Evolutionary conservation across 2,113 vertebrate genomes (phyloP), one percentile per base, ranked within the genome.

Genomic region (Pterocles gutturalis): DNA sequence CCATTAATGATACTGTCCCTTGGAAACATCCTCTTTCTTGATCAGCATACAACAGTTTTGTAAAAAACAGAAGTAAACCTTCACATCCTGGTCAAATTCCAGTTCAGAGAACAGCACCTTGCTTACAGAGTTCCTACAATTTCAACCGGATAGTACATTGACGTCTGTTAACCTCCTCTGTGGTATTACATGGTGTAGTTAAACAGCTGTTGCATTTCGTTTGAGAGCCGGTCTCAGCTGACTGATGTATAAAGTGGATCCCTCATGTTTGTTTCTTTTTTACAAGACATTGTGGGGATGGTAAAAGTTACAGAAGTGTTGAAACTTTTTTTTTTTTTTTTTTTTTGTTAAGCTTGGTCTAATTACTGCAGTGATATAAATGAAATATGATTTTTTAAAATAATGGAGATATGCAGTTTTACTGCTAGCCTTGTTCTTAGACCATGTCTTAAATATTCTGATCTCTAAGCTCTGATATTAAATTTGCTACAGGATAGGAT

Each of bases 81-180:
- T 6, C 51, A 71, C 9, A 69, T 94, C 57, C 75, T 65, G 53
- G 85, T 96, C 81, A 93, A 91, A 93, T 84, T 95, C 83, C 72
- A 91, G 29, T 62, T 82, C 34, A 61, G 61, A 13, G 84, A 89
- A 79, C 18, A 87, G 43, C 38, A 67, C 36, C 25, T 21, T 75
- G 33, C 61, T 75, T 77, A 64, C 12, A 34, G 38, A 81, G 29
- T 48, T 75, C 41, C 36, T 82, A 10, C 48, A 36, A 2, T 81
- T 89, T 62, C 48, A 91, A 21, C 28, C 25, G 48, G 21, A 6
- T 7, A 29, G 20, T 43, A 46, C 22, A 41, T 18, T 48, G 46
- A 25, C 31, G 46, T 54, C 55, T 67, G 11, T 80, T 81, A 57
- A 73, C 36, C 54, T 78, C 5, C 22, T 73, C 60, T 41, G 11